phyloP scores from a whole-genome alignment of 2,113 vertebrate genomes.

The Lagenorhynchus albirostris region DNA sequence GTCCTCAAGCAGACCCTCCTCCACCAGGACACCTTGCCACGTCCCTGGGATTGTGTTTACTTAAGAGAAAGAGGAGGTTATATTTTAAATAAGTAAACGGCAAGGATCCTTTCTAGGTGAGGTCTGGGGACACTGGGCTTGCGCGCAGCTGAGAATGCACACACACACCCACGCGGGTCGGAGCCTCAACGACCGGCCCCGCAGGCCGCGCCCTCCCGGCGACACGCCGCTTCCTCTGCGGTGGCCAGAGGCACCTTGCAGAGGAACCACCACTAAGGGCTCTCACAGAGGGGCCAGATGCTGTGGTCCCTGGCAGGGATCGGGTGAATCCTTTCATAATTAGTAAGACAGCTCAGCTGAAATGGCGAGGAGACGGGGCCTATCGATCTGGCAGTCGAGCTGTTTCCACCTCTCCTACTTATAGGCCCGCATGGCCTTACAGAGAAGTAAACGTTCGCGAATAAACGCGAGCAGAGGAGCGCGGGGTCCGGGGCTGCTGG shows the following conservation, averaged over 20 bases:
- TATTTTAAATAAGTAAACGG: background rate
- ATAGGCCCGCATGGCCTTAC: conserved; percentile 74
- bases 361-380: conserved; percentile 72
- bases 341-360: conserved; percentile 81
- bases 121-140: background rate
- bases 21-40: background rate
- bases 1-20: background rate
- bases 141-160: background rate
- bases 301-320: conserved; percentile 62
- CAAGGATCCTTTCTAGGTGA: background rate
- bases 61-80: background rate
- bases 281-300: conserved; percentile 42
- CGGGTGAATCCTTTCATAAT: conserved; percentile 83
- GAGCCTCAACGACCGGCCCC: background rate
- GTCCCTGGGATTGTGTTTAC: background rate
- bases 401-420: conserved; percentile 80
- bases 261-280: conserved; percentile 77
- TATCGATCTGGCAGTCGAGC: conserved; percentile 80
- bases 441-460: conserved; percentile 70
- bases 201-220: background rate
- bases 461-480: conserved; percentile 42
- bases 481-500: background rate
- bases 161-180: background rate
- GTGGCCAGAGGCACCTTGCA: background rate
- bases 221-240: background rate